Conservation (phyloP, 2,113 vertebrate species). For the Xerus inauris region DNA sequence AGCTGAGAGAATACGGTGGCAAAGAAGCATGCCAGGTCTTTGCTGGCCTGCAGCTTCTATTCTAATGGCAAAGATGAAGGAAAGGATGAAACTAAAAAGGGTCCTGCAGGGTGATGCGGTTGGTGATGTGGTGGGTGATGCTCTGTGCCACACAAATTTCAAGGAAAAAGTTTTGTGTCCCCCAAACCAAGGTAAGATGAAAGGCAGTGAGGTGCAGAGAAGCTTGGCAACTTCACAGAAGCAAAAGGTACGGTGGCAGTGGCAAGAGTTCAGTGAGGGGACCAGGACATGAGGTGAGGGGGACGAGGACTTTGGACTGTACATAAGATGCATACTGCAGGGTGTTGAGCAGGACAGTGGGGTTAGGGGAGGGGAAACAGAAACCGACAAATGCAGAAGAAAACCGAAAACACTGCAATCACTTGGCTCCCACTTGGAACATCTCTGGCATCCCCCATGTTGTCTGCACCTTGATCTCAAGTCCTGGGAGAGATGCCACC, state of each 20-base stretch:
- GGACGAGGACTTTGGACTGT: background rate
- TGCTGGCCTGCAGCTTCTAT: accelerated
- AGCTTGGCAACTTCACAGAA: background rate
- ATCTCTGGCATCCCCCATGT: background rate
- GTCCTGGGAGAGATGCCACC: background rate
- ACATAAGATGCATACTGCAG: background rate
- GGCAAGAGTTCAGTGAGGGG: accelerated
- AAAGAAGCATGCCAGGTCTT: background rate
- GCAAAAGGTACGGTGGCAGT: accelerated
- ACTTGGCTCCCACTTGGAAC: background rate
- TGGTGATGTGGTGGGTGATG: background rate
- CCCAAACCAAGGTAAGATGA: background rate
- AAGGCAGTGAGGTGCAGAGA: background rate
- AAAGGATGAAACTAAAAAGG: background rate
- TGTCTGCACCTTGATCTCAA: background rate
- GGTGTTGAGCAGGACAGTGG: background rate
- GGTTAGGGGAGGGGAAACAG: background rate
- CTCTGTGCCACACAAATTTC: background rate
- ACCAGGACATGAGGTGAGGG: accelerated
- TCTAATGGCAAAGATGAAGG: background rate
- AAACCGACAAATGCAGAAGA: background rate
- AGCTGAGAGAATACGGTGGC: background rate
- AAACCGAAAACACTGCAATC: background rate
- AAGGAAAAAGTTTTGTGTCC: background rate
- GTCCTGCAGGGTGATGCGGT: too few species aligned